A percentile compares a stretch with the other conserved stretches of the same genome.
Conservation (phyloP, 2,797 vertebrate genomes). For the Buphagus erythrorhynchus region DNA sequence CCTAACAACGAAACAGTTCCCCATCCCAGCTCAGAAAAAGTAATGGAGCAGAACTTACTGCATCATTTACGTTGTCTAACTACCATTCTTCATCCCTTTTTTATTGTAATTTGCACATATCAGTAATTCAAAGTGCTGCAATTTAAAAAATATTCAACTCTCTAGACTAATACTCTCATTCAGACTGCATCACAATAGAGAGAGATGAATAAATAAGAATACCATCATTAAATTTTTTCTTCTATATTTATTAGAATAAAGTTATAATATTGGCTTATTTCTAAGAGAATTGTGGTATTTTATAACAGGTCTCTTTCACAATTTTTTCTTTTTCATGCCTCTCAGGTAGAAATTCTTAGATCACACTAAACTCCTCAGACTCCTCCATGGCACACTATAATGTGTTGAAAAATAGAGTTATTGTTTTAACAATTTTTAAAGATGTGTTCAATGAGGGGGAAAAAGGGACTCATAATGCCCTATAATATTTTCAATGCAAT, state of each 20-base stretch:
- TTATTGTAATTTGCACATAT: constrained; percentile 34
- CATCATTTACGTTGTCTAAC: constrained; percentile 36
- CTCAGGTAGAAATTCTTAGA: background rate
- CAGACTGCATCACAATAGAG: background rate
- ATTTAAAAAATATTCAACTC: constrained; percentile 23
- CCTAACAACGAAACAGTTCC: background rate
- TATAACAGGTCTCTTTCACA: background rate
- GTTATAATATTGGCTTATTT: background rate
- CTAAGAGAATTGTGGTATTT: background rate
- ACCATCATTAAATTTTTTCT: background rate
- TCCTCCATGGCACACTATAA: background rate
- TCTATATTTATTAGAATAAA: background rate
- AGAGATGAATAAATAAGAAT: constrained; percentile 14
- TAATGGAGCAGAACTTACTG: constrained; percentile 52
- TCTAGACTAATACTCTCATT: background rate
- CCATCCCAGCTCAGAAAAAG: background rate
- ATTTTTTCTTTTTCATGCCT: background rate
- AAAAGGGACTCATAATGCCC: background rate
- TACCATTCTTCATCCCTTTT: constrained; percentile 18
- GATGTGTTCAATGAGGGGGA: background rate
- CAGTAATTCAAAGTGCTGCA: constrained; percentile 19
- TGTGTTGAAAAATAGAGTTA: background rate
- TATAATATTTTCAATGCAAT: background rate
- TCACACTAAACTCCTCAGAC: background rate
- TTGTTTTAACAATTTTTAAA: background rate